Evolutionary conservation across 2,888 invertebrate species (phyloP), one percentile per base, ranked within the genome.

Genomic region (Entomobrya proxima): DNA sequence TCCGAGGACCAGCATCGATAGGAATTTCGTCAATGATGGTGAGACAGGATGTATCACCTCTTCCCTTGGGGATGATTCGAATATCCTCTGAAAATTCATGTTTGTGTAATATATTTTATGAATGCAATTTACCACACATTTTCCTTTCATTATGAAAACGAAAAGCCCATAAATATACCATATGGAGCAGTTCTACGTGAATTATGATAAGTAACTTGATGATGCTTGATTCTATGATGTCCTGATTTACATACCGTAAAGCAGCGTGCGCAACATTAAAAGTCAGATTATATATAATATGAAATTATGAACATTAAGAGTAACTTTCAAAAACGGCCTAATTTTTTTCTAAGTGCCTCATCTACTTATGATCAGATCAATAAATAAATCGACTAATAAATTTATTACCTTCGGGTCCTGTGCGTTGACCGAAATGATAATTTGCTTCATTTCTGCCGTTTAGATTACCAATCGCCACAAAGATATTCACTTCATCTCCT

Each of bases 381-480:
- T 72, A 37, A 18, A n/a, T 37, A 1, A 6, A 30, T 18, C 32
- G 37, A 3, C 32, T 2, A n/a, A 7, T 18, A 67, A 11, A 1
- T 32, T n/a, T 47, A 88, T 89, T 88, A 92, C 92, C 92, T 87
- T 72, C 69, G 35, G 86, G 86, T n/a, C 82, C 81, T 24, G 95
- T 96, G 90, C 94, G 95, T 91, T 96, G 95, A 91, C 94, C 94
- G 87, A 94, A 94, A 91, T 97, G 97, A 0, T 97, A 96, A 90
- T 96, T 96, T 5, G 97, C 96, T 91, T 97, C 97, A 90, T 94
- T 94, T 77, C 94, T 92, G 0, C 94, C 93, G 93, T 96, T 97
- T 37, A 98, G 93, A 0, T 95, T 95, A 0, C 98, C 97, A 90
- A 97, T 96, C 4, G 97, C 97, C 0, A 97, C 97, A 78, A 98